Evolutionary conservation across 2,113 vertebrate genomes (phyloP).

Genomic region (Ginglymostoma cirratum): DNA sequence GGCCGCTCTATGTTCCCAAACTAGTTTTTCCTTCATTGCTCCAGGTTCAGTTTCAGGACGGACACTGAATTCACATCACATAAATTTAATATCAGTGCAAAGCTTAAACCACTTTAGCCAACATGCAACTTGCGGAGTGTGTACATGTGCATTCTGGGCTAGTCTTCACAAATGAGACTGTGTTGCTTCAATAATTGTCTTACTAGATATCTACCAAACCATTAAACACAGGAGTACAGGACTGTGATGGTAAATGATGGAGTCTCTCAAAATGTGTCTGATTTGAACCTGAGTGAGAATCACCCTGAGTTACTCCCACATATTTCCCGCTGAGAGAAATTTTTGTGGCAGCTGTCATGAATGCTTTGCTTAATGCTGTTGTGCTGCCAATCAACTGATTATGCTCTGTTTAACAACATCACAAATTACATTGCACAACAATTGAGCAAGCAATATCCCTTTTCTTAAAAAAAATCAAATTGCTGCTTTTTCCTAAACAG

Average conservation of each 20-base stretch:
- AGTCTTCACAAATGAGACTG: neutral
- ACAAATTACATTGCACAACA: neutral
- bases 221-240: neutral
- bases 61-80: neutral
- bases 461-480: neutral
- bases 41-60: neutral
- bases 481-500: neutral
- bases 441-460: neutral
- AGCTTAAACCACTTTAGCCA: neutral
- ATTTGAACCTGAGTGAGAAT: neutral
- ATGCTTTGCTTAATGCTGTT: neutral
- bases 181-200: neutral
- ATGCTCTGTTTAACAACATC: neutral
- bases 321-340: neutral
- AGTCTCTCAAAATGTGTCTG: neutral
- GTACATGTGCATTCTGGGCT: neutral
- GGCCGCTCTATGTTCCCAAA: too few species aligned
- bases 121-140: neutral
- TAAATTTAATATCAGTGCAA: neutral
- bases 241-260: neutral
- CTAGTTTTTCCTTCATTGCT: neutral
- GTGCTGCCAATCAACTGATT: neutral
- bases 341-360: neutral
- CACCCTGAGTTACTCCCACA: neutral
- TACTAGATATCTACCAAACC: neutral